phyloP scores from a whole-genome alignment of 2,888 invertebrate species.

The Ryuthela nishihirai region DNA sequence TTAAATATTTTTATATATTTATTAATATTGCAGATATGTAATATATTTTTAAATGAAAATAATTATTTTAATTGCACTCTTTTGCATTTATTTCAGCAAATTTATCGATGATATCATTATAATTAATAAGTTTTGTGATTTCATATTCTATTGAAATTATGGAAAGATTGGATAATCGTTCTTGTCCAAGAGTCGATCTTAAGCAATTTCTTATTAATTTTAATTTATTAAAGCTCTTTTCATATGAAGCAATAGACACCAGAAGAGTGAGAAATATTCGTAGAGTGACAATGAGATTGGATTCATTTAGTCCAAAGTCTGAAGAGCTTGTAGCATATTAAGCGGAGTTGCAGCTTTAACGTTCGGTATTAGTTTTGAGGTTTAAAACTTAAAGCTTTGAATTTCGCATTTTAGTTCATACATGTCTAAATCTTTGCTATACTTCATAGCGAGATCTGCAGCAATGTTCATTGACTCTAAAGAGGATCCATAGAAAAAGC shows the following conservation, averaged over 20 bases:
- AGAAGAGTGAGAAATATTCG: constrained; percentile 2
- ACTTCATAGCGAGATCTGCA: constrained; percentile 5
- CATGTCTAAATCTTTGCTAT: constrained; percentile 1
- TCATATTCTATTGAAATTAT: constrained; percentile 6
- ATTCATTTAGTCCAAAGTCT: neutral
- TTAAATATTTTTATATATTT: too few species aligned
- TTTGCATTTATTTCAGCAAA: constrained; percentile 1
- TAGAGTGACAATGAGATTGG: constrained; percentile 4
- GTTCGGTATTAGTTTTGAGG: neutral
- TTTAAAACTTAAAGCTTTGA: constrained; percentile 3
- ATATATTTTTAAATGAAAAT: constrained; percentile 5
- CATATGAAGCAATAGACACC: neutral
- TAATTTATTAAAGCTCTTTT: constrained; percentile 1
- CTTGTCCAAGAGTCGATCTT: neutral
- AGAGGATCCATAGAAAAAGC: constrained; percentile 5
- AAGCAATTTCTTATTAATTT: constrained; percentile 6
- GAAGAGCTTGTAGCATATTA: neutral
- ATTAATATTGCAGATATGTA: too few species aligned
- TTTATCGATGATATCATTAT: neutral
- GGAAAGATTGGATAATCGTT: neutral
- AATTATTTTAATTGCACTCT: constrained; percentile 7
- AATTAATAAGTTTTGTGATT: neutral
- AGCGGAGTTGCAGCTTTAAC: neutral
- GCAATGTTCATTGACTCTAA: constrained; percentile 1
- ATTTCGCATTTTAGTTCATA: constrained; percentile 1